A percentile compares a stretch with the other conserved stretches of the same genome.
Evolutionary conservation across 1,140 invertebrate genomes (phyloP).

Genomic region (Zophobas morio): DNA sequence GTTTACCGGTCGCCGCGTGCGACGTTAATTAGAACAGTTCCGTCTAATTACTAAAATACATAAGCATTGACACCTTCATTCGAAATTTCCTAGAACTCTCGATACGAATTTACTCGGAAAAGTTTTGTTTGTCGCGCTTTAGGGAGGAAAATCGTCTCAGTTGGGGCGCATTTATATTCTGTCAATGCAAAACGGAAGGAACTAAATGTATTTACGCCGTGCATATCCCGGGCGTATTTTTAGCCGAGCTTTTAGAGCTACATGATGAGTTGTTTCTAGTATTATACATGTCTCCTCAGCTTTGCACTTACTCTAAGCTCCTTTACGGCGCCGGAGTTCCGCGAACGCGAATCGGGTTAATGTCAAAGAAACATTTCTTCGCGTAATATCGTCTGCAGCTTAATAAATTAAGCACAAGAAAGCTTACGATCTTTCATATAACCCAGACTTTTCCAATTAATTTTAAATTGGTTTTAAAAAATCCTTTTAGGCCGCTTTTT

Average conservation of each 20-base stretch:
- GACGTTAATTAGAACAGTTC: slow-evolving; percentile 46
- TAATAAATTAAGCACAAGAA: slow-evolving; percentile 16
- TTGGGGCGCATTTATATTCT: slow-evolving; percentile 29
- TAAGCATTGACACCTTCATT: slow-evolving; percentile 48
- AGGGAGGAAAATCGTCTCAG: slow-evolving; percentile 16
- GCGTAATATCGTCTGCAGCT: background rate
- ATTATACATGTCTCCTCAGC: slow-evolving; percentile 39
- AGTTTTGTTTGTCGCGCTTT: slow-evolving; percentile 20
- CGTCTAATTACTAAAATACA: slow-evolving; percentile 52
- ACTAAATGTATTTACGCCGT: slow-evolving; percentile 41
- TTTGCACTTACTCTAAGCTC: slow-evolving; percentile 44
- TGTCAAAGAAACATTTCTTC: slow-evolving; percentile 16
- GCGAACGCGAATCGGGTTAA: slow-evolving; percentile 25
- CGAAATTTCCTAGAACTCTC: slow-evolving; percentile 32
- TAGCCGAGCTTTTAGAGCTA: slow-evolving; percentile 39
- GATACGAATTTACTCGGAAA: slow-evolving; percentile 21
- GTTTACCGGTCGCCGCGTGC: slow-evolving; percentile 46
- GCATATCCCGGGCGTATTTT: slow-evolving; percentile 42
- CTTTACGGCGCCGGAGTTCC: slow-evolving; percentile 38
- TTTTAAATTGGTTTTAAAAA: slow-evolving; percentile 20
- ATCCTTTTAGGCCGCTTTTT: slow-evolving; percentile 1
- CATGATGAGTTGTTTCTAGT: slow-evolving; percentile 43
- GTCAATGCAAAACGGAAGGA: slow-evolving; percentile 43
- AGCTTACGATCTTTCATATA: background rate
- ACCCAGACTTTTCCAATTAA: slow-evolving; percentile 11